Conservation (phyloP, 2,797 vertebrate genomes). For the Dendrocincla tyrannina region DNA sequence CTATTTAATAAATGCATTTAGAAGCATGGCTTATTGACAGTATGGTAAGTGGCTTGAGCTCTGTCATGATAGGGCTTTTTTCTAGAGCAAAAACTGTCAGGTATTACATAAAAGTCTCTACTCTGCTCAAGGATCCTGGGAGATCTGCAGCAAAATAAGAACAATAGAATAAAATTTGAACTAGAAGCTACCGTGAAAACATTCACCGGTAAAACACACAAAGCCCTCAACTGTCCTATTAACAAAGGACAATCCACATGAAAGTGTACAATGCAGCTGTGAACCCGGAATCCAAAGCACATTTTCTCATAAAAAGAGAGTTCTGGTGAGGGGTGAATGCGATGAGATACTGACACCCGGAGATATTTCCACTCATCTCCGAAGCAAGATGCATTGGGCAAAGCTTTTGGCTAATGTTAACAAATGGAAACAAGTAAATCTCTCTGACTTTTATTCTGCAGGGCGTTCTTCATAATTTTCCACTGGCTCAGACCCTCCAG, state of each 20-base stretch:
- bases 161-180: background rate
- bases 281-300: background rate
- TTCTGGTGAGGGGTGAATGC: accelerated
- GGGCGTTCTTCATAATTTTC: background rate
- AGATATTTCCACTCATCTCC: background rate
- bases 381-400: background rate
- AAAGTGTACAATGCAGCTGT: background rate
- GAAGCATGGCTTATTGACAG: background rate
- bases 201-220: background rate
- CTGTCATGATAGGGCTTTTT: background rate
- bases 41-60: background rate
- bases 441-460: background rate
- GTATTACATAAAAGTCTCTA: background rate
- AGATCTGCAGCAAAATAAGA: background rate
- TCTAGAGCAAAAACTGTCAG: background rate
- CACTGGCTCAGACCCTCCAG: background rate
- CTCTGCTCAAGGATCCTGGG: background rate
- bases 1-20: background rate
- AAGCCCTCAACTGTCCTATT: background rate
- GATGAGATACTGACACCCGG: background rate
- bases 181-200: background rate
- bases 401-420: background rate
- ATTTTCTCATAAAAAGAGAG: background rate
- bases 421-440: background rate
- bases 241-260: background rate